phyloP scores from a whole-genome alignment of 2,888 invertebrate genomes.

The Agonopterix heracliana region DNA sequence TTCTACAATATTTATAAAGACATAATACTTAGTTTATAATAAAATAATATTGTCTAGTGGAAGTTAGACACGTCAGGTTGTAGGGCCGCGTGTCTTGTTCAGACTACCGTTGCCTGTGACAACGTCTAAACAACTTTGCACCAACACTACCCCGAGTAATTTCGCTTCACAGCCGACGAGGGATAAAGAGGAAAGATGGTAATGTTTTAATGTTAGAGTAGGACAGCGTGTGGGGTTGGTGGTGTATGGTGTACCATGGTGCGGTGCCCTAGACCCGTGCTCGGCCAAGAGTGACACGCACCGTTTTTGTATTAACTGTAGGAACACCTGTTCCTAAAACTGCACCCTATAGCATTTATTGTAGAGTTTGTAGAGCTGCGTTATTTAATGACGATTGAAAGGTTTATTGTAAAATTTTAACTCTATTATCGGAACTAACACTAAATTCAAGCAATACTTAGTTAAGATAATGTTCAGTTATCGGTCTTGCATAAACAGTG shows the following conservation, averaged over 20 bases:
- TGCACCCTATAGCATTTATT: conserved; percentile 1
- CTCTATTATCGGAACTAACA: no score
- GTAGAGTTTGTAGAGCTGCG: no score
- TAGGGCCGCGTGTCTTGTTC: conserved; percentile 52
- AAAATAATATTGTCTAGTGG: conserved; percentile 43
- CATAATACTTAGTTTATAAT: conserved; percentile 15
- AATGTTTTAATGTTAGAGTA: conserved; percentile 33
- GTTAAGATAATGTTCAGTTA: no score
- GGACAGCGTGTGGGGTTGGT: conserved; percentile 50
- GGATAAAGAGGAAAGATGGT: conserved; percentile 36
- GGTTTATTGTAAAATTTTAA: no score
- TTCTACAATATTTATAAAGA: background rate
- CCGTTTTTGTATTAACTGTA: conserved; percentile 45
- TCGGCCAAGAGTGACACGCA: conserved; percentile 65
- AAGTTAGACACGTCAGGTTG: conserved; percentile 48
- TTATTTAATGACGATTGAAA: no score
- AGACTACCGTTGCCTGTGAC: conserved; percentile 65
- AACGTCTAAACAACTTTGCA: conserved; percentile 67
- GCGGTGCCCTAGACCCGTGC: conserved; percentile 47
- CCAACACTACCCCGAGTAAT: conserved; percentile 48
- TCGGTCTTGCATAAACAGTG: no score
- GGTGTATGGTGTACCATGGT: conserved; percentile 34
- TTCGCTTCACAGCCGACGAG: conserved; percentile 25
- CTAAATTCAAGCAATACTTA: no score
- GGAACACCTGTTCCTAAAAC: conserved; percentile 51